phyloP scores from a whole-genome alignment of 1,140 invertebrate genomes.

The Eumaeus atala region DNA sequence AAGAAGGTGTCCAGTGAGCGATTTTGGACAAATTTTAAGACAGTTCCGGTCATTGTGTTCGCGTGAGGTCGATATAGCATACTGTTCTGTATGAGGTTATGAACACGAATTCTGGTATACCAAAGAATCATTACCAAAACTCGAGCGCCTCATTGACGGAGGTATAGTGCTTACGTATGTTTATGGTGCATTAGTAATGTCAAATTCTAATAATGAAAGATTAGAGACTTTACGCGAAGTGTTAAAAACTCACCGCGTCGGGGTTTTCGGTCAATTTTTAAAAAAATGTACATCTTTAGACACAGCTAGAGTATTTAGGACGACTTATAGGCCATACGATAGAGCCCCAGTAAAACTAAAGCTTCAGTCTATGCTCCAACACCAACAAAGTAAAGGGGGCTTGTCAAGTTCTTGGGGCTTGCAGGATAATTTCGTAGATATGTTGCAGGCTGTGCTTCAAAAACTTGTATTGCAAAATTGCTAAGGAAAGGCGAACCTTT shows the following conservation, averaged over 20 bases:
- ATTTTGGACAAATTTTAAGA: slow-evolving; percentile 26
- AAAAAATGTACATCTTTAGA: slow-evolving; percentile 32
- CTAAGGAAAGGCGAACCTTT: slow-evolving; percentile 27
- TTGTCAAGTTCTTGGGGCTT: slow-evolving; percentile 8
- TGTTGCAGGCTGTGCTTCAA: slow-evolving; percentile 16
- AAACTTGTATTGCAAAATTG: slow-evolving; percentile 33
- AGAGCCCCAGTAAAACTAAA: slow-evolving; percentile 14
- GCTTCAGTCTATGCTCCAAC: background rate
- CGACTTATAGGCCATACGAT: slow-evolving; percentile 3
- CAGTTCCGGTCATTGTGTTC: slow-evolving; percentile 25
- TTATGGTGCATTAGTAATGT: background rate
- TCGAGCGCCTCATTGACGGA: slow-evolving; percentile 8
- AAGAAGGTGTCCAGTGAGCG: slow-evolving; percentile 26
- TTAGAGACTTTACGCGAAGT: slow-evolving; percentile 19
- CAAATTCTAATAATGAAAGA: slow-evolving; percentile 10
- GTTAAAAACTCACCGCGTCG: slow-evolving; percentile 20
- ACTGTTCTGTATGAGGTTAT: slow-evolving; percentile 23
- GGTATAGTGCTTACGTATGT: slow-evolving; percentile 25
- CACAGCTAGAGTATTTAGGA: slow-evolving; percentile 14
- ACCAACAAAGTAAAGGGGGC: slow-evolving; percentile 9
- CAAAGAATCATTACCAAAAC: slow-evolving; percentile 50
- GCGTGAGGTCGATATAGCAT: slow-evolving; percentile 8
- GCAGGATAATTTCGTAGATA: slow-evolving; percentile 16
- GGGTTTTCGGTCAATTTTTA: slow-evolving; percentile 34
- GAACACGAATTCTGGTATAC: slow-evolving; percentile 35